phyloP scores from a whole-genome alignment of 2,888 invertebrate species.

The Ennomos quercinarius region DNA sequence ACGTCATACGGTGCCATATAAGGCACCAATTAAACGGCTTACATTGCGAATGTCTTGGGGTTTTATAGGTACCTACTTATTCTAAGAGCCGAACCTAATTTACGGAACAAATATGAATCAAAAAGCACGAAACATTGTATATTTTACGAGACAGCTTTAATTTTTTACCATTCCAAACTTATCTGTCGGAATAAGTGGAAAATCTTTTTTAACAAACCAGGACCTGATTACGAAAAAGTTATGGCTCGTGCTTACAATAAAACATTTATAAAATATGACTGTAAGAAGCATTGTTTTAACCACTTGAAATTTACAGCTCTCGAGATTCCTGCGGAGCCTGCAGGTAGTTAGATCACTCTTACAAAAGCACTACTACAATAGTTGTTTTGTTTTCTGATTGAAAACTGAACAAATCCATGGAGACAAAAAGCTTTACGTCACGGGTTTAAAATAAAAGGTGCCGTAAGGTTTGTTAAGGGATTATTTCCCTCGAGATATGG shows the following conservation, averaged over 20 bases:
- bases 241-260: conserved; percentile 52
- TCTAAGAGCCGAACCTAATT: conserved; percentile 4
- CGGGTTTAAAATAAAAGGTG: conserved; percentile 73
- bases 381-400: conserved; percentile 53
- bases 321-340: conserved; percentile 45
- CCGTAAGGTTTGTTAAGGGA: conserved; percentile 75
- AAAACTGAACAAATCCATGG: conserved; percentile 51
- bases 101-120: conserved; percentile 11
- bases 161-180: conserved; percentile 13
- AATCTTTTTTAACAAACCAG: conserved; percentile 12
- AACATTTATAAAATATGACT: conserved; percentile 32
- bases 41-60: too few species aligned
- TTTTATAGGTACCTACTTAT: too few species aligned
- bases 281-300: conserved; percentile 44
- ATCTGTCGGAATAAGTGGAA: conserved; percentile 6
- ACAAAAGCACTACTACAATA: conserved; percentile 47
- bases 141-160: not conserved
- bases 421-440: conserved; percentile 73
- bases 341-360: conserved; percentile 47
- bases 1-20: too few species aligned
- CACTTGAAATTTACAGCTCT: conserved; percentile 52
- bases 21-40: too few species aligned
- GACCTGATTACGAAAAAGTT: conserved; percentile 25
- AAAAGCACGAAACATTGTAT: not conserved
- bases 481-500: conserved; percentile 65